These are phyloP conservation scores for Pterocles gutturalis DNA, from an alignment of 2,113 vertebrate species.

Conservation along the genomic window DNA sequence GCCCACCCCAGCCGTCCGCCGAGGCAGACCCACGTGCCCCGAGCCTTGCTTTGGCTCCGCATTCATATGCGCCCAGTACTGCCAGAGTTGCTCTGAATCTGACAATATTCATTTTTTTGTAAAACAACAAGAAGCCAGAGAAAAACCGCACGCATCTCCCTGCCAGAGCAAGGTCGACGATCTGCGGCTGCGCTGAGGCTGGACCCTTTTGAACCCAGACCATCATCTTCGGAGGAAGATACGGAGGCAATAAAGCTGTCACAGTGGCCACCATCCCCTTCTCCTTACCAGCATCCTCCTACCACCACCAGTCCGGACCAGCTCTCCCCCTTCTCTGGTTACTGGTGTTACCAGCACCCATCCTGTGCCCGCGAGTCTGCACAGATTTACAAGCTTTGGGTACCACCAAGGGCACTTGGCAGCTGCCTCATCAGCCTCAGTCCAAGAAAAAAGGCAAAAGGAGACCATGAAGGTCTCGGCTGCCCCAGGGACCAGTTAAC, in stretches of 20 bases:
- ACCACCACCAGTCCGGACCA: neutral
- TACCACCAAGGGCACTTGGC: neutral
- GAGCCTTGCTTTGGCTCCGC: neutral
- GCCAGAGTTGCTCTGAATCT: neutral
- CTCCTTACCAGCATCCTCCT: neutral
- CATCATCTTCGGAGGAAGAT: neutral
- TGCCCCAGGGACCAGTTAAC: neutral
- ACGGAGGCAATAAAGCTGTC: neutral
- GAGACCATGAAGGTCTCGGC: neutral
- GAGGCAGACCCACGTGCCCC: fast-evolving
- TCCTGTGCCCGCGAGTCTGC: neutral
- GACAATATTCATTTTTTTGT: neutral
- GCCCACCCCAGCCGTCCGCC: neutral
- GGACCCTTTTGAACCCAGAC: neutral
- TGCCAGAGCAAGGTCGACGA: neutral
- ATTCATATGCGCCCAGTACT: neutral
- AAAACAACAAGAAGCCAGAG: neutral
- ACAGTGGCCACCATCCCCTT: neutral
- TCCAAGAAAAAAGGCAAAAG: neutral
- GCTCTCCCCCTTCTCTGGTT: neutral
- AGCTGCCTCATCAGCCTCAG: neutral
- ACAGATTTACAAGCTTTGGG: neutral
- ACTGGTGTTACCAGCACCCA: neutral
- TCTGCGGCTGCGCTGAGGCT: neutral
- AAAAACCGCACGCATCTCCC: neutral